Evolutionary conservation across 2,113 vertebrate genomes (phyloP).

Genomic region (Psittacula cyanocephala): DNA sequence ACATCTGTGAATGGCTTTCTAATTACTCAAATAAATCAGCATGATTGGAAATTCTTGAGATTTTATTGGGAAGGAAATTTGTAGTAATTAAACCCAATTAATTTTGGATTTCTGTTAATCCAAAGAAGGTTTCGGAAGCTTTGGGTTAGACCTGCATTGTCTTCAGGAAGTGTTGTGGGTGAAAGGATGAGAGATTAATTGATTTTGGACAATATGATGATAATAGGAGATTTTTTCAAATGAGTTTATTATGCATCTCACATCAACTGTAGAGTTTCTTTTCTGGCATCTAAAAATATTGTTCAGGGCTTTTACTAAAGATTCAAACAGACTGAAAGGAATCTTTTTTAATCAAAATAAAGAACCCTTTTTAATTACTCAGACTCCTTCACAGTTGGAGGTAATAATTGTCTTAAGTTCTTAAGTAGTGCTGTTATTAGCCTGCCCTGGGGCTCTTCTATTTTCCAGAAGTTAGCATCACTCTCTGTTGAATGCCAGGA

Average conservation of each 20-base stretch:
- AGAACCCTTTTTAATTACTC: slow-evolving; percentile 84
- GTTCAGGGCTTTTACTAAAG: slow-evolving; percentile 75
- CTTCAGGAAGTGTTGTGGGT: slow-evolving; percentile 47
- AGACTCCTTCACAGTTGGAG: slow-evolving; percentile 82
- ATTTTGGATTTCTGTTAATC: slow-evolving; percentile 79
- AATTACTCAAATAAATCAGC: slow-evolving; percentile 85
- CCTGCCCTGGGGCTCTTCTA: slow-evolving; percentile 78
- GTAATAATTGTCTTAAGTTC: slow-evolving; percentile 79
- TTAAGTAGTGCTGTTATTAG: slow-evolving; percentile 82
- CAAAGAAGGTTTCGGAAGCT: slow-evolving; percentile 53
- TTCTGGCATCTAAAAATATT: slow-evolving; percentile 75
- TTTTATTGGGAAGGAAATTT: slow-evolving; percentile 86
- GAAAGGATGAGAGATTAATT: slow-evolving; percentile 50
- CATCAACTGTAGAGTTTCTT: slow-evolving; percentile 42
- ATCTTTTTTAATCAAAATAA: slow-evolving; percentile 85
- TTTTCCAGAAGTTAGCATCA: slow-evolving; percentile 74
- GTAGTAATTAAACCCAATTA: slow-evolving; percentile 84
- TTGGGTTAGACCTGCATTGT: slow-evolving; percentile 26
- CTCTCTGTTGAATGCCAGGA: slow-evolving; percentile 54
- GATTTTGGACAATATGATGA: slow-evolving; percentile 48
- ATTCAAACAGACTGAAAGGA: slow-evolving; percentile 80
- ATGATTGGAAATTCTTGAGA: slow-evolving; percentile 85
- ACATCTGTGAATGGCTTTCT: slow-evolving; percentile 83
- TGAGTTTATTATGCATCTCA: neutral
- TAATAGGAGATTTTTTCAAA: slow-evolving; percentile 14